A percentile compares a stretch with the other conserved stretches of the same genome.
Conservation (phyloP, 2,113 vertebrate genomes). For the Albula goreensis region DNA sequence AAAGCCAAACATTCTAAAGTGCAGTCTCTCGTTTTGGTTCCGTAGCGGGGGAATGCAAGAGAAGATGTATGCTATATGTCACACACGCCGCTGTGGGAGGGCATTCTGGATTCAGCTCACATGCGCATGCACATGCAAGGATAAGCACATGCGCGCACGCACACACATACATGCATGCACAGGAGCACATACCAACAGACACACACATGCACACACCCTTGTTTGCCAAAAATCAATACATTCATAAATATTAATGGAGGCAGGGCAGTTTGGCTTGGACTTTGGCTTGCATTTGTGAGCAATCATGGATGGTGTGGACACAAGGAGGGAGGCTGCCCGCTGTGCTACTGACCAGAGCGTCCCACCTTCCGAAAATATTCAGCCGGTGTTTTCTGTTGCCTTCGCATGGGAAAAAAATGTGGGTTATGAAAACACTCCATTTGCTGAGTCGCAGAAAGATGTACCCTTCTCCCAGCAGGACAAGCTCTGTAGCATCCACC, state of each 20-base stretch:
- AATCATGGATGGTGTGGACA: background rate
- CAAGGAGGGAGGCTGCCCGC: background rate
- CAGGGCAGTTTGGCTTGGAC: background rate
- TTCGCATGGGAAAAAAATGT: too few relatives aligned
- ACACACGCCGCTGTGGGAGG: background rate
- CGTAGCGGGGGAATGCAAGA: background rate
- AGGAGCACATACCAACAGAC: background rate
- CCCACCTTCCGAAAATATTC: too few relatives aligned
- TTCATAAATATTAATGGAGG: background rate
- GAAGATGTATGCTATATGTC: background rate
- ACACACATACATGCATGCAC: conserved; percentile 14
- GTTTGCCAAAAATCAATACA: background rate
- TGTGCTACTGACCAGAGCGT: background rate
- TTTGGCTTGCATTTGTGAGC: background rate
- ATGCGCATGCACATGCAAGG: background rate
- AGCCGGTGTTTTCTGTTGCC: too few relatives aligned
- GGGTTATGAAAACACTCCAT: too few relatives aligned
- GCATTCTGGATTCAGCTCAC: background rate
- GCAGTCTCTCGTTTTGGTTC: background rate
- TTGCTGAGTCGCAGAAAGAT: too few relatives aligned
- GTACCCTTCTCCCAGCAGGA: background rate
- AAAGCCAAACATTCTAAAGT: background rate
- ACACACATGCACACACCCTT: background rate
- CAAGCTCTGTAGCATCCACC: too few relatives aligned
- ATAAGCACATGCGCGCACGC: background rate